These are phyloP conservation scores for Argynnis bischoffii DNA, from an alignment of 2,888 invertebrate genomes.

Conservation along the genomic window DNA sequence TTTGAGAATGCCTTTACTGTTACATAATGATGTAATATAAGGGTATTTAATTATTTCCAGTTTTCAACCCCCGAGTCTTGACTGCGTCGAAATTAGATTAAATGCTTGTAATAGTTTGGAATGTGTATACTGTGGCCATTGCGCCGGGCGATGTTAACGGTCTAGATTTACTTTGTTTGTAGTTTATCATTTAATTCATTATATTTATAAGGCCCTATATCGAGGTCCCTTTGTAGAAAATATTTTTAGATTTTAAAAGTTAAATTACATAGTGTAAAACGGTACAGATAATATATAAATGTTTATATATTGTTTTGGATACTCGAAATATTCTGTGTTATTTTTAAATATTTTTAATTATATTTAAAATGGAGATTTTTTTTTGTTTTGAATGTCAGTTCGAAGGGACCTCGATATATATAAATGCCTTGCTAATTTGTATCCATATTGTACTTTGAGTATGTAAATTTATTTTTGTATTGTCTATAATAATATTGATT, in stretches of 20 bases:
- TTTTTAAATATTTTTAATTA: too few species aligned
- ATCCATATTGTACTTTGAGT: slow-evolving; percentile 10
- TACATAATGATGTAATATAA: too few species aligned
- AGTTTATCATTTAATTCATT: slow-evolving; percentile 7
- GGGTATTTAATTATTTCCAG: too few species aligned
- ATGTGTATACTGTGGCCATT: neutral
- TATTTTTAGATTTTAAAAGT: too few species aligned
- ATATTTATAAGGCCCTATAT: neutral
- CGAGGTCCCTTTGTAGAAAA: too few species aligned
- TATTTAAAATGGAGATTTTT: neutral
- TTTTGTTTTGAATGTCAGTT: neutral
- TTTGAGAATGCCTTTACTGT: too few species aligned
- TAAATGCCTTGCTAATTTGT: slow-evolving; percentile 2
- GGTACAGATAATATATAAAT: too few species aligned
- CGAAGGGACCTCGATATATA: slow-evolving; percentile 11
- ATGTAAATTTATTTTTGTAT: slow-evolving; percentile 27
- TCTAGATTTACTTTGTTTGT: slow-evolving; percentile 6
- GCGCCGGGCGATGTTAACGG: neutral
- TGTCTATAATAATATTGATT: slow-evolving; percentile 20
- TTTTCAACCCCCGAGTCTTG: neutral
- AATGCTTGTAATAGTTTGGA: slow-evolving; percentile 14
- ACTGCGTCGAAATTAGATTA: slow-evolving; percentile 1
- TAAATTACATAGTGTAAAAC: too few species aligned
- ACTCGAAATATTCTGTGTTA: too few species aligned
- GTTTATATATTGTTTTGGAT: too few species aligned